Evolutionary conservation across 2,888 invertebrate genomes (phyloP), one percentile per base, ranked within the genome.

Genomic region (Carcina quercana): DNA sequence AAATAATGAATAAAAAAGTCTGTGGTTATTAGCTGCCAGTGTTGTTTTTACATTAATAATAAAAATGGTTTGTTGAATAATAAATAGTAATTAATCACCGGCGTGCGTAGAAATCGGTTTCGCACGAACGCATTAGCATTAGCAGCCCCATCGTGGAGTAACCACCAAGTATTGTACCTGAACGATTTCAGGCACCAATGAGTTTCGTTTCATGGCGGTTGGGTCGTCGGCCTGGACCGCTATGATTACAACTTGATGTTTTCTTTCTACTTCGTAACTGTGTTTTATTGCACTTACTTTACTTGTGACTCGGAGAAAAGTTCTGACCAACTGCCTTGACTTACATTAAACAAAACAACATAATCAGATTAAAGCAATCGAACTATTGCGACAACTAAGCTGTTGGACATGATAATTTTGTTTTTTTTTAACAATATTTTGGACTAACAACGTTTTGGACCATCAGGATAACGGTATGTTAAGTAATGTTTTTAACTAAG

Each of bases 61-160:
- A 30, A 28, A 34, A 25, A 39, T 30, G 17, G 36, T 38, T 34
- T 34, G 39, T 43, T 43, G 32, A 48, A 44, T 48, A 40, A 36
- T 43, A 43, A 43, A 42, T 17, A 29, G n/a, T n/a, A n/a, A 14
- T n/a, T 49, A 59, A 53, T 59, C 40, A 48, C 37, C 50, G 60
- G 64, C 62, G 69, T 69, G 73, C 60, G 60, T 69, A 68, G 70
- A 73, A 70, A 74, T 72, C 59, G 70, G n/a, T 61, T 61, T 47
- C 66, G 69, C 73, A 55, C 57, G 64, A 74, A 47, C 51, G 58
- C n/a, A n/a, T n/a, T n/a, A n/a, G n/a, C n/a, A 48, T 52, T 48
- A 45, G 60, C 64, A 64, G 24, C 10, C 11, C 55, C 59, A 55
- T 43, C 42, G 54, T 70, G 68, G 62, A 69, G 63, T 59, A 65